A percentile compares a stretch with the other conserved stretches of the same genome.
Conservation (phyloP, 2,113 vertebrate genomes). For the Odontophorus gujanensis region DNA sequence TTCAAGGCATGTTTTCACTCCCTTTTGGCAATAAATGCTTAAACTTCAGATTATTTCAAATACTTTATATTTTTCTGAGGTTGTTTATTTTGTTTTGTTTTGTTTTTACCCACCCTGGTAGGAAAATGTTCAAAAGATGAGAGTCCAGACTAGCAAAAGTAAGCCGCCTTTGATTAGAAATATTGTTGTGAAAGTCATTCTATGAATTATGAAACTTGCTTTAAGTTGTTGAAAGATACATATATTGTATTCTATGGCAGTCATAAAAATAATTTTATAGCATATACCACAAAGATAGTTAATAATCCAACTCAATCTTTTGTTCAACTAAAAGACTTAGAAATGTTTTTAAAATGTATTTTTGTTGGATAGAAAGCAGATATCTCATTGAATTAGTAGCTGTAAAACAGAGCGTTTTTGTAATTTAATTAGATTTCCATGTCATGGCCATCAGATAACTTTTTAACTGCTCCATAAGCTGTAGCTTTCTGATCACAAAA, state of each 20-base stretch:
- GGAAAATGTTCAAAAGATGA: background rate
- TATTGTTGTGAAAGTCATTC: background rate
- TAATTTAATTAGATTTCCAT: background rate
- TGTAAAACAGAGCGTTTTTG: background rate
- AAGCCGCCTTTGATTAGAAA: background rate
- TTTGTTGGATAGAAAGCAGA: background rate
- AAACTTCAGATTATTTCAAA: background rate
- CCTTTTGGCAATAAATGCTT: background rate
- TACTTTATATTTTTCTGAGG: background rate
- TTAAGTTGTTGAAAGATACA: background rate
- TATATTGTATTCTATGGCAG: background rate
- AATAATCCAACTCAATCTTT: background rate
- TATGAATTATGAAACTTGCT: background rate
- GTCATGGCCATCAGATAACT: conserved; percentile 14
- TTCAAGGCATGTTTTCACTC: conserved; percentile 1
- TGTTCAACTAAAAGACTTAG: background rate
- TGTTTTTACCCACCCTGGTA: background rate
- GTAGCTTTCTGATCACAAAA: conserved; percentile 16
- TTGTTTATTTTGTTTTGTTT: background rate
- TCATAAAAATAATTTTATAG: background rate
- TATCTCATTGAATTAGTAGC: background rate
- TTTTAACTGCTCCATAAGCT: conserved; percentile 1
- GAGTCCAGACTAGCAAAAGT: background rate
- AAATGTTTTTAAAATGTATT: background rate
- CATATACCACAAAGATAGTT: background rate